These are phyloP conservation scores for Cephalophus harveyi DNA, from an alignment of 2,113 vertebrate genomes.

Conservation along the genomic window DNA sequence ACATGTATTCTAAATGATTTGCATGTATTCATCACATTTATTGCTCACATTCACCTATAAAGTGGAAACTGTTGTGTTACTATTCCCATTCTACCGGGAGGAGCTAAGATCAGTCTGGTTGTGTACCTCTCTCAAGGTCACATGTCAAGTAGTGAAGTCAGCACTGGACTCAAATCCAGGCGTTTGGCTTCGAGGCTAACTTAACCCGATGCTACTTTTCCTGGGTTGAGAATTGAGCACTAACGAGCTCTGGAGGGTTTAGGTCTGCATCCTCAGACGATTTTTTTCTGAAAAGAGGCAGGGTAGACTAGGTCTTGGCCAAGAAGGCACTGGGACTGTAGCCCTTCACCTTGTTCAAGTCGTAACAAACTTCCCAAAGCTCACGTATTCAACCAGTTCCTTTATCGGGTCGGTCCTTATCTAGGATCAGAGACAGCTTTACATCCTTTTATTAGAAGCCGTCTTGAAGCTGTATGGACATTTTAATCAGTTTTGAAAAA, in stretches of 20 bases:
- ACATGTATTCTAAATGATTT: background rate
- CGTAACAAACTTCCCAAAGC: background rate
- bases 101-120: background rate
- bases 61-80: background rate
- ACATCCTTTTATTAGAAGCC: background rate
- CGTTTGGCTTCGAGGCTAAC: background rate
- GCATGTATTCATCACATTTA: background rate
- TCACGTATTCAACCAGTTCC: background rate
- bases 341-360: background rate
- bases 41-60: background rate
- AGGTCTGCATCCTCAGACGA: background rate
- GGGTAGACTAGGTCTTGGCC: background rate
- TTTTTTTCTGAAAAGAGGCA: background rate
- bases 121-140: background rate
- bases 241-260: background rate
- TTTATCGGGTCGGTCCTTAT: background rate
- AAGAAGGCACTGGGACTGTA: background rate
- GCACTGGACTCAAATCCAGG: background rate
- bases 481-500: background rate
- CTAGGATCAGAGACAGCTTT: background rate
- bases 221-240: background rate
- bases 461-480: conserved; percentile 16
- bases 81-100: background rate
- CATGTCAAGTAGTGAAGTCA: background rate
- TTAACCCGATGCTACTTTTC: background rate